These are phyloP conservation scores for Sinocyclocheilus rhinocerous DNA, from an alignment of 2,113 vertebrate species.

Conservation along the genomic window DNA sequence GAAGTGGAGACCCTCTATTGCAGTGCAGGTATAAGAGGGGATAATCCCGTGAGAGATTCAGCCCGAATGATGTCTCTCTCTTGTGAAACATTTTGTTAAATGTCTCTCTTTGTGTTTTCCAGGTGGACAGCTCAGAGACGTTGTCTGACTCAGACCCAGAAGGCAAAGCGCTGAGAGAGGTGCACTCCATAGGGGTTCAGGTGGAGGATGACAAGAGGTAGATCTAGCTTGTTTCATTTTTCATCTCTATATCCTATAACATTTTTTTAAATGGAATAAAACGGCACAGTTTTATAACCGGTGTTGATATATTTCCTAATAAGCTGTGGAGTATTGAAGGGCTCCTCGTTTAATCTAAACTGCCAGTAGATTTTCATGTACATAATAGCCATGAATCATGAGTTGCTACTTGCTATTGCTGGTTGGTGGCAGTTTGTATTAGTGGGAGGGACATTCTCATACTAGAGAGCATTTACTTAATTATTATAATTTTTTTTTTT, in stretches of 20 bases:
- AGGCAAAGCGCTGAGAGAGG: conserved; percentile 89
- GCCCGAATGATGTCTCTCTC: background rate
- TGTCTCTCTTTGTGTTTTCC: conserved; percentile 43
- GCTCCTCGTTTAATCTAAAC: background rate
- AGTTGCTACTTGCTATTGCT: background rate
- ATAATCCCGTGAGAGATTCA: background rate
- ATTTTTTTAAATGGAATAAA: background rate
- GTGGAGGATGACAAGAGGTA: conserved; percentile 99
- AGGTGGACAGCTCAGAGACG: conserved; percentile 92
- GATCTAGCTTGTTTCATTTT: background rate
- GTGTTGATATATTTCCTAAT: background rate
- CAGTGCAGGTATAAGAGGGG: conserved; percentile 84
- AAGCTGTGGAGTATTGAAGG: background rate
- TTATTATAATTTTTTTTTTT: background rate
- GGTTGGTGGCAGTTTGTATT: background rate
- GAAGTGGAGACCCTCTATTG: conserved; percentile 96
- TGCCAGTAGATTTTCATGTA: background rate
- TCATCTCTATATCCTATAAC: background rate
- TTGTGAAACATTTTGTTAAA: background rate
- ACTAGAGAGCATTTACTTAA: background rate
- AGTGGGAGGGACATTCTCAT: conserved; percentile 1
- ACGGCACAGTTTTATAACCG: background rate
- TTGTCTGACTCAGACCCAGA: conserved; percentile 94
- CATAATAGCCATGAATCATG: background rate
- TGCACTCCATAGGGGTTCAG: conserved; percentile 97